A percentile compares a stretch with the other conserved stretches of the same genome.
Evolutionary conservation across 2,113 vertebrate genomes (phyloP).

Genomic region (Aptenodytes forsteri): DNA sequence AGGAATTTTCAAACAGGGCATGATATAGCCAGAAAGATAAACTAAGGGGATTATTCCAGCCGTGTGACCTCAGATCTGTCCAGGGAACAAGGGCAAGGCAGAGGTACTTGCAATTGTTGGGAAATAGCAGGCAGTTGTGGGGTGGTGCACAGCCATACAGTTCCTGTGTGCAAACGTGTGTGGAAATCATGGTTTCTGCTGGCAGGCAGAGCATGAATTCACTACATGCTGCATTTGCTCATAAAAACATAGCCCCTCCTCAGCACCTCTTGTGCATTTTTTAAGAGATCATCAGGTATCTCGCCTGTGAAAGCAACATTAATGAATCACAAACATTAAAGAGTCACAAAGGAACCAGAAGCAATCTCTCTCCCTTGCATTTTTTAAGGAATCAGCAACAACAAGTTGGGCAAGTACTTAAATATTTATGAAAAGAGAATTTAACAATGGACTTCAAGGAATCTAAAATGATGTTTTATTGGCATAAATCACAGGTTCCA

Average conservation of each 20-base stretch:
- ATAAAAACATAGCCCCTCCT: not conserved
- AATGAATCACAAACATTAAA: too few species aligned
- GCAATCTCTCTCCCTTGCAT: not conserved
- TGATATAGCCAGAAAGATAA: conserved; percentile 32
- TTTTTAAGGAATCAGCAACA: not conserved
- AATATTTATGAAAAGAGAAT: not conserved
- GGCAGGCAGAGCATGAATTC: not conserved
- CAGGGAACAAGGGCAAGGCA: not conserved
- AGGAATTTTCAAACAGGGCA: conserved; percentile 33
- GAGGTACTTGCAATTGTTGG: not conserved
- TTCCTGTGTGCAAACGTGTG: not conserved
- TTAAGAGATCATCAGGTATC: not conserved
- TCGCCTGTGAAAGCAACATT: not conserved
- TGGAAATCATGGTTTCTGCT: not conserved
- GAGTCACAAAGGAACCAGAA: not conserved
- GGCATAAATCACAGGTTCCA: not conserved
- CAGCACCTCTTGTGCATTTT: not conserved
- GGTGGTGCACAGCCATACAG: not conserved
- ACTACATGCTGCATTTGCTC: not conserved
- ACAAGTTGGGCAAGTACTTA: not conserved
- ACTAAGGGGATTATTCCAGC: conserved; percentile 42
- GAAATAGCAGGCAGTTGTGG: not conserved
- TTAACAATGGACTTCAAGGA: not conserved
- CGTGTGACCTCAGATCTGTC: not conserved
- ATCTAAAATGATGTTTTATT: not conserved